These are phyloP conservation scores for Morinoia aosen DNA, from an alignment of 2,888 invertebrate species.

Conservation along the genomic window DNA sequence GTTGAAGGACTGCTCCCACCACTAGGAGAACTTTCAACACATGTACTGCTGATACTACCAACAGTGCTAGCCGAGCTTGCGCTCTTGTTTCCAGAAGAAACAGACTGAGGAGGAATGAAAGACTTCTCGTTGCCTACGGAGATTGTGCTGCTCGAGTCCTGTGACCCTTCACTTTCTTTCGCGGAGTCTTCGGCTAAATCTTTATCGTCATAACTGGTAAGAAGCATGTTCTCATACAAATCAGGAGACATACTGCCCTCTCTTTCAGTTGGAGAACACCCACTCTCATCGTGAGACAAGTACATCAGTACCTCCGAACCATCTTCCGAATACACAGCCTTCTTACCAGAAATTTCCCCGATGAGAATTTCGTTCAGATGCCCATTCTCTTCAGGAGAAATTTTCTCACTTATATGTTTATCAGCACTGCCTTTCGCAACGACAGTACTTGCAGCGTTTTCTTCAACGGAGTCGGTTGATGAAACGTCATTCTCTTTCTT, in stretches of 20 bases:
- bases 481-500: neutral
- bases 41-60: neutral
- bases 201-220: neutral
- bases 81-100: neutral
- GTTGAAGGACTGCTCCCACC: slow-evolving; percentile 54
- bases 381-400: neutral
- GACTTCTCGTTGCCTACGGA: neutral
- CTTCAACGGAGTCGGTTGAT: neutral
- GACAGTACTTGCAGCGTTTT: neutral
- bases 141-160: neutral
- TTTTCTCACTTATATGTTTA: neutral
- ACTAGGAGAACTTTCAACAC: slow-evolving; percentile 53
- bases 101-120: neutral
- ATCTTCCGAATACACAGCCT: slow-evolving; percentile 38
- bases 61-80: neutral
- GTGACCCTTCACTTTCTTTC: slow-evolving; percentile 28
- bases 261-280: neutral
- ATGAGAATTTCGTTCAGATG: slow-evolving; percentile 36
- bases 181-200: neutral
- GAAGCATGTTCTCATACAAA: neutral
- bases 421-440: neutral
- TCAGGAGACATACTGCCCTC: slow-evolving; percentile 24
- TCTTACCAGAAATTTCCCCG: slow-evolving; percentile 40
- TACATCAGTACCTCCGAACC: slow-evolving; percentile 29
- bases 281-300: neutral